These are phyloP conservation scores for Operophtera brumata DNA, from an alignment of 2,888 invertebrate species.

Conservation along the genomic window DNA sequence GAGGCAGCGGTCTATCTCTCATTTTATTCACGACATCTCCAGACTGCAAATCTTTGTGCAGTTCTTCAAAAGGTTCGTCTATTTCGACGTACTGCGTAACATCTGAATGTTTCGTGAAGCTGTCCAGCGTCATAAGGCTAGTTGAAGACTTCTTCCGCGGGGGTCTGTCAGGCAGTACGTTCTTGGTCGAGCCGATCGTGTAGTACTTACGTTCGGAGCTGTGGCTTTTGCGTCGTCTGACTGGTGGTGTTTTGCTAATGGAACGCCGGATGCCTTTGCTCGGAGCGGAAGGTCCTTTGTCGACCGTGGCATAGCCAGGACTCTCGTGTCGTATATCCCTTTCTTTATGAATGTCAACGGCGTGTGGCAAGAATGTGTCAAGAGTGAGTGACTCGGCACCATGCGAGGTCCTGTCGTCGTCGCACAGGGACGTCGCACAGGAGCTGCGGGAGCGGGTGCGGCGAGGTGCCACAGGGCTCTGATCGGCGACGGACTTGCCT, in stretches of 20 bases:
- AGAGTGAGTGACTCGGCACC: constrained; percentile 84
- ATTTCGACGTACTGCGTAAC: constrained; percentile 83
- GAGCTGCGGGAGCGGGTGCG: constrained; percentile 81
- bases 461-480: constrained; percentile 78
- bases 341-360: constrained; percentile 57
- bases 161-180: constrained; percentile 81
- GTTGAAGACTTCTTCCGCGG: constrained; percentile 82
- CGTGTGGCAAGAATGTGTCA: constrained; percentile 65
- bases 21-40: constrained; percentile 90
- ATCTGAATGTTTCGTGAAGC: constrained; percentile 72
- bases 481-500: constrained; percentile 59
- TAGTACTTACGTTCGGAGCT: constrained; percentile 84
- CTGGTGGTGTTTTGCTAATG: constrained; percentile 76
- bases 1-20: constrained; percentile 91
- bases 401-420: constrained; percentile 86
- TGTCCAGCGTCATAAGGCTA: constrained; percentile 77
- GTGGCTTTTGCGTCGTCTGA: constrained; percentile 67
- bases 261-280: constrained; percentile 80
- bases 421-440: constrained; percentile 78
- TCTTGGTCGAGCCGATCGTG: constrained; percentile 79
- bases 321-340: constrained; percentile 71
- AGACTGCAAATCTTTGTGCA: constrained; percentile 84
- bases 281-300: constrained; percentile 85
- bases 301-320: constrained; percentile 88
- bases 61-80: constrained; percentile 80